Percentiles rank a stretch among this genome's conserved stretches.
Conservation (phyloP, 2,113 vertebrate species). For the Glareola pratincola region DNA sequence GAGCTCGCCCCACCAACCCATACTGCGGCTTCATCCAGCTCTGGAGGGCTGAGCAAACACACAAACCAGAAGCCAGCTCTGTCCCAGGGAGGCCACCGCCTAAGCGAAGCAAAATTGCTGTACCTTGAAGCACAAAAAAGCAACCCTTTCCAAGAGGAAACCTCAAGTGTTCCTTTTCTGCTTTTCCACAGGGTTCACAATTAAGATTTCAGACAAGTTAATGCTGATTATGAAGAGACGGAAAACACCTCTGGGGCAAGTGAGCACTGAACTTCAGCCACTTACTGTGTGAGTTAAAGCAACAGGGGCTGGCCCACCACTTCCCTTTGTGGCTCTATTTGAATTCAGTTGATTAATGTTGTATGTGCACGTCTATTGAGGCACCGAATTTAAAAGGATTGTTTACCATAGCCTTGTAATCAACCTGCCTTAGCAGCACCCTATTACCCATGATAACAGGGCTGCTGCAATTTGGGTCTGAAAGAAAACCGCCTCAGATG, state of each 20-base stretch:
- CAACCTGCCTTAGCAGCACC: slow-evolving; percentile 82
- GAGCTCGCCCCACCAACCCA: accelerated
- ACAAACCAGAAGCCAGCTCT: neutral
- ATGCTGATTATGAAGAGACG: neutral
- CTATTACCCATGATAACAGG: slow-evolving; percentile 84
- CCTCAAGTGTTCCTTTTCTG: neutral
- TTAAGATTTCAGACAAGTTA: slow-evolving; percentile 51
- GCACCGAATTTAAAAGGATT: slow-evolving; percentile 73
- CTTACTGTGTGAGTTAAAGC: slow-evolving; percentile 62
- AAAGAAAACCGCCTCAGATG: slow-evolving; percentile 66
- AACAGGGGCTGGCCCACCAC: neutral
- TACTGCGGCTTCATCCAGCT: accelerated
- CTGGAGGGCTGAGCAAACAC: neutral
- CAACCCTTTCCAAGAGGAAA: neutral
- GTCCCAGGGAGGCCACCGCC: neutral
- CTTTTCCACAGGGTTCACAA: neutral
- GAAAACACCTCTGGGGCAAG: neutral
- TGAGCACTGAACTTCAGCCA: slow-evolving; percentile 30
- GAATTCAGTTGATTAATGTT: slow-evolving; percentile 81
- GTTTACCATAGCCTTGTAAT: slow-evolving; percentile 86
- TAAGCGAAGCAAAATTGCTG: neutral
- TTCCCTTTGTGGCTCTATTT: slow-evolving; percentile 61
- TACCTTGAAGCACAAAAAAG: neutral
- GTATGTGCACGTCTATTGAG: slow-evolving; percentile 64
- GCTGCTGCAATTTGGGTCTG: slow-evolving; percentile 79